Conservation (phyloP, 2,888 invertebrate genomes). For the Rhogogaster chlorosoma region DNA sequence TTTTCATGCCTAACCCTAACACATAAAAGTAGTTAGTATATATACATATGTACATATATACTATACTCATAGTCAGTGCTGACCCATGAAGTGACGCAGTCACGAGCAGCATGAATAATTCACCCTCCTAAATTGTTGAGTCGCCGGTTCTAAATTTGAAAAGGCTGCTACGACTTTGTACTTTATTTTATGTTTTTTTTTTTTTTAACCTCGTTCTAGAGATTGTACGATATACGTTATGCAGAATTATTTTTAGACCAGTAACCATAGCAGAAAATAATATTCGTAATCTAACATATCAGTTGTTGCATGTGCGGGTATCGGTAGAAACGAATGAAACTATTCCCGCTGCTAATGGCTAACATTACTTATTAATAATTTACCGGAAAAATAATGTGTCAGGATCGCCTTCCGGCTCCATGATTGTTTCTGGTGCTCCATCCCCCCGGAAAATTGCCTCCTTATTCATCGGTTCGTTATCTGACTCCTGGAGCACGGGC, state of each 20-base stretch:
- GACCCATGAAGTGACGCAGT: not conserved
- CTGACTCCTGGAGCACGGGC: constrained; percentile 67
- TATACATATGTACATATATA: too few relatives aligned
- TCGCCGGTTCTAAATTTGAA: constrained; percentile 3
- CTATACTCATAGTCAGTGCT: not conserved
- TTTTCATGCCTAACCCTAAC: not conserved
- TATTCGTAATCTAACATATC: not conserved
- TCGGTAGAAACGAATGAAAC: not conserved
- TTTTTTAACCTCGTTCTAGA: not conserved
- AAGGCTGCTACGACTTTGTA: not conserved
- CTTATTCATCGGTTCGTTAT: constrained; percentile 59
- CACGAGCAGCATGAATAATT: constrained; percentile 11
- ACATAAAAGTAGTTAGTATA: not conserved
- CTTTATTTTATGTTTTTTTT: not conserved
- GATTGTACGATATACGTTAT: not conserved
- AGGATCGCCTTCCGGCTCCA: constrained; percentile 66
- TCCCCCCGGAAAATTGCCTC: constrained; percentile 59
- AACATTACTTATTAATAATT: constrained; percentile 39
- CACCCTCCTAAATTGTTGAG: constrained; percentile 30
- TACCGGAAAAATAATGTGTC: constrained; percentile 75
- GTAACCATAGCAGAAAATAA: not conserved
- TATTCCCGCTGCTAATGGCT: not conserved
- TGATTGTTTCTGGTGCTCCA: constrained; percentile 54
- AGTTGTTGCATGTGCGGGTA: not conserved
- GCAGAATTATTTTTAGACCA: constrained; percentile 24